Percentiles rank a stretch among this genome's conserved stretches.
Conservation (phyloP, 1,140 invertebrate genomes). For the Hormaphis cornu region DNA sequence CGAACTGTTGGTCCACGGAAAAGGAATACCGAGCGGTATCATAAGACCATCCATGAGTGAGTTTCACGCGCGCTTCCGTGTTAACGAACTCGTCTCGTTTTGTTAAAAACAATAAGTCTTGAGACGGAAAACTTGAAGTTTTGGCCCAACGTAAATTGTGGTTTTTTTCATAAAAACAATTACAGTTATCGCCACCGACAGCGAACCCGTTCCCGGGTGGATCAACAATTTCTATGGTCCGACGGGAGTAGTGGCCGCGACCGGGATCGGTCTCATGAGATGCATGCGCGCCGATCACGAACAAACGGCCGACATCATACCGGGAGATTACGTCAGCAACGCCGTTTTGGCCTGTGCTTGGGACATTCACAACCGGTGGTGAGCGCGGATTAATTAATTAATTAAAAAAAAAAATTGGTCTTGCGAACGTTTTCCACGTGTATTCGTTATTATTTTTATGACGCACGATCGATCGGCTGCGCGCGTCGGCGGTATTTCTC, state of each 20-base stretch:
- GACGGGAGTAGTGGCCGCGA: constrained; percentile 51
- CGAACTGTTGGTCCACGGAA: constrained; percentile 46
- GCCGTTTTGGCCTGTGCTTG: constrained; percentile 63
- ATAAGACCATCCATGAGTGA: constrained; percentile 49
- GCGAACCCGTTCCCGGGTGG: constrained; percentile 65
- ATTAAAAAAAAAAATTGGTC: no score
- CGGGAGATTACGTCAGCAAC: constrained; percentile 68
- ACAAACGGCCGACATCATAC: constrained; percentile 59
- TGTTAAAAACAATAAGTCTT: background rate
- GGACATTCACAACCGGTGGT: constrained; percentile 44
- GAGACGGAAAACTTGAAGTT: no score
- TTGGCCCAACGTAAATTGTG: no score
- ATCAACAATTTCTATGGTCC: constrained; percentile 78
- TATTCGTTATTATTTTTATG: no score
- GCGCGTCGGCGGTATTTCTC: no score
- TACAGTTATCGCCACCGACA: constrained; percentile 69
- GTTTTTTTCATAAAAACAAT: no score
- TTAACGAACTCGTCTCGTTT: background rate
- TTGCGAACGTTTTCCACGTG: no score
- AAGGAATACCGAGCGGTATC: constrained; percentile 51
- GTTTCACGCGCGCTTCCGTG: constrained; percentile 33
- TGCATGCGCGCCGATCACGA: constrained; percentile 49
- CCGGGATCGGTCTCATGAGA: constrained; percentile 55
- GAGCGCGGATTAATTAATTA: no score
- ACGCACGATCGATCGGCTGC: no score